Evolutionary conservation across 2,888 invertebrate species (phyloP).

Genomic region (Temnothorax ravouxi): DNA sequence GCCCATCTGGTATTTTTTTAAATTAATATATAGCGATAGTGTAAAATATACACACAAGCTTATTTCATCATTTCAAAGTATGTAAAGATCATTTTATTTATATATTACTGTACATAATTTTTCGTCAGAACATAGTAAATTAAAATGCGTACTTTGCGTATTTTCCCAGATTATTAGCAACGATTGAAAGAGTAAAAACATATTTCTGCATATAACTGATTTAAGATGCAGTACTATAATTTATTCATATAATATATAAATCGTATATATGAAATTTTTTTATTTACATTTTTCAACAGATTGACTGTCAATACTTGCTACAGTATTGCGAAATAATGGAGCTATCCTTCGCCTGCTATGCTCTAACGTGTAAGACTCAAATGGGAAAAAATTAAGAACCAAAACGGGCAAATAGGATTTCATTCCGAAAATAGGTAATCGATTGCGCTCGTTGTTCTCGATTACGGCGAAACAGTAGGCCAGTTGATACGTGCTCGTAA

Average conservation of each 20-base stretch:
- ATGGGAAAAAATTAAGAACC: slow-evolving; percentile 93
- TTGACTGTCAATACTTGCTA: slow-evolving; percentile 71
- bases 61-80: not conserved
- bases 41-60: not conserved
- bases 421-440: slow-evolving; percentile 88
- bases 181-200: not conserved
- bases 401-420: slow-evolving; percentile 71
- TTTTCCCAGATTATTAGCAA: not conserved
- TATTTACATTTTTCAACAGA: not conserved
- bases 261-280: not conserved
- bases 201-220: no score
- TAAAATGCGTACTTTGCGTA: not conserved
- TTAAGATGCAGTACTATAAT: not conserved
- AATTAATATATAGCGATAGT: not conserved
- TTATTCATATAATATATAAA: slow-evolving; percentile 11
- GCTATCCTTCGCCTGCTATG: slow-evolving; percentile 86
- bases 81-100: not conserved
- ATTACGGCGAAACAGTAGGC: slow-evolving; percentile 97
- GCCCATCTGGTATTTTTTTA: not conserved
- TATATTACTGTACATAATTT: not conserved
- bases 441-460: slow-evolving; percentile 92
- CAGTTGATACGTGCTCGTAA: slow-evolving; percentile 94
- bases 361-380: slow-evolving; percentile 94
- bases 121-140: not conserved
- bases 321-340: slow-evolving; percentile 87